These are phyloP conservation scores for Mormyrus iriodes DNA, from an alignment of 2,113 vertebrate species.

Conservation along the genomic window DNA sequence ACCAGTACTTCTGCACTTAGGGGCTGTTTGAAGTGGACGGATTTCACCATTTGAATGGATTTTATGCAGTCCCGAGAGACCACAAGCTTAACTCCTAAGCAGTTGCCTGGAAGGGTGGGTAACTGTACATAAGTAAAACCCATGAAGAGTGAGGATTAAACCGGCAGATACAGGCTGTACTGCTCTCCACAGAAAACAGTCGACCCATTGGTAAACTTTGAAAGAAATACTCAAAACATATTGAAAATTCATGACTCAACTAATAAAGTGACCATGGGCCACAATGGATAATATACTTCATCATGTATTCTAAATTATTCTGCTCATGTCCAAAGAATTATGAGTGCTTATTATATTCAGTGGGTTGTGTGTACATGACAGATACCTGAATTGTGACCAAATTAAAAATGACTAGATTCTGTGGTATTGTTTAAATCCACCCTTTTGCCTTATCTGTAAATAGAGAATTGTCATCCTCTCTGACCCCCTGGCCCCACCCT, in stretches of 20 bases:
- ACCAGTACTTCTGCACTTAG: not conserved
- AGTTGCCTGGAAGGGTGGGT: not conserved
- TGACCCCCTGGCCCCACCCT: slow-evolving; percentile 36
- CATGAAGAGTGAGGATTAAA: not conserved
- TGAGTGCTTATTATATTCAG: not conserved
- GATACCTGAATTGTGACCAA: not conserved
- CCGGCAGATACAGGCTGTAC: not conserved
- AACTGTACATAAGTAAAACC: not conserved
- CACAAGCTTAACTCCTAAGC: not conserved
- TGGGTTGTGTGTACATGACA: not conserved
- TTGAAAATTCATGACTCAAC: not conserved
- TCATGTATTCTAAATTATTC: not conserved
- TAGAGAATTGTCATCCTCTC: slow-evolving; percentile 17
- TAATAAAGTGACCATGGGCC: not conserved
- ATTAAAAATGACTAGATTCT: too few species aligned
- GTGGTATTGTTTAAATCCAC: not conserved
- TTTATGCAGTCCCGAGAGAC: not conserved
- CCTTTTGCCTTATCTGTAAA: slow-evolving; percentile 3
- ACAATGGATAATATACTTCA: not conserved
- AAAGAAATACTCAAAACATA: not conserved
- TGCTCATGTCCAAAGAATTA: not conserved
- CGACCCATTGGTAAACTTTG: not conserved
- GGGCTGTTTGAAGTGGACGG: not conserved
- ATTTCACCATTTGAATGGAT: not conserved
- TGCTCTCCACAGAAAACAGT: not conserved